These are phyloP conservation scores for Hypena proboscidalis DNA, from an alignment of 2,888 invertebrate genomes.

Conservation along the genomic window DNA sequence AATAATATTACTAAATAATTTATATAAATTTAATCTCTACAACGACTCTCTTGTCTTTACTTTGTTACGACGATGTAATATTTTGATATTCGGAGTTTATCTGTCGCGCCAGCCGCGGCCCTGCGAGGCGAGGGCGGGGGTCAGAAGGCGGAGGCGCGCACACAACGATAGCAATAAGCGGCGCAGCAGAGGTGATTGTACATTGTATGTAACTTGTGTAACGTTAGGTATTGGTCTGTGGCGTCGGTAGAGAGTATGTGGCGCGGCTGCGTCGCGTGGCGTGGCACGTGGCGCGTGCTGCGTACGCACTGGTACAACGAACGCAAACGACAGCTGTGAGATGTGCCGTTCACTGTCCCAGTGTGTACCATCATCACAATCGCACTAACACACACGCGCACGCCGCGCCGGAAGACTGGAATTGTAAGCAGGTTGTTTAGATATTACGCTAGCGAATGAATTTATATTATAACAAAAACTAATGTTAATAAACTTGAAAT, in stretches of 20 bases:
- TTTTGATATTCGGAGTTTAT: conserved; percentile 75
- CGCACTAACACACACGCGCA: conserved; percentile 21
- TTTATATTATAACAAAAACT: conserved; percentile 65
- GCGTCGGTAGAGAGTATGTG: neutral
- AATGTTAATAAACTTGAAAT: conserved; percentile 71
- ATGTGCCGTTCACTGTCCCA: too few relatives aligned
- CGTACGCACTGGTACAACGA: too few relatives aligned
- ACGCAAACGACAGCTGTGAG: too few relatives aligned
- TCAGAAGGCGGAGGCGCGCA: conserved; percentile 20
- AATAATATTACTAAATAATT: conserved; percentile 43
- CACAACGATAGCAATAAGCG: conserved; percentile 67
- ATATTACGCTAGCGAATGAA: conserved; percentile 73
- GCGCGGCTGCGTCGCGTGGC: conserved; percentile 9
- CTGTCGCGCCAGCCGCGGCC: conserved; percentile 42
- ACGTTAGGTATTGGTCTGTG: neutral
- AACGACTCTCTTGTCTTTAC: conserved; percentile 69
- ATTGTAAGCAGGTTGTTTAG: conserved; percentile 74
- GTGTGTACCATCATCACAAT: too few relatives aligned
- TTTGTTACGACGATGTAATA: conserved; percentile 67
- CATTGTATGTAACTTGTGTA: conserved; percentile 34
- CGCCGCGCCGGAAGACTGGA: conserved; percentile 59
- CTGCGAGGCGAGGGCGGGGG: too few relatives aligned
- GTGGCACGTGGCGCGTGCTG: too few relatives aligned
- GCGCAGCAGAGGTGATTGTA: conserved; percentile 64
- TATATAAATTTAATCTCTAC: conserved; percentile 56